Evolutionary conservation across 2,113 vertebrate species (phyloP).

Genomic region (Tenrec ecaudatus): DNA sequence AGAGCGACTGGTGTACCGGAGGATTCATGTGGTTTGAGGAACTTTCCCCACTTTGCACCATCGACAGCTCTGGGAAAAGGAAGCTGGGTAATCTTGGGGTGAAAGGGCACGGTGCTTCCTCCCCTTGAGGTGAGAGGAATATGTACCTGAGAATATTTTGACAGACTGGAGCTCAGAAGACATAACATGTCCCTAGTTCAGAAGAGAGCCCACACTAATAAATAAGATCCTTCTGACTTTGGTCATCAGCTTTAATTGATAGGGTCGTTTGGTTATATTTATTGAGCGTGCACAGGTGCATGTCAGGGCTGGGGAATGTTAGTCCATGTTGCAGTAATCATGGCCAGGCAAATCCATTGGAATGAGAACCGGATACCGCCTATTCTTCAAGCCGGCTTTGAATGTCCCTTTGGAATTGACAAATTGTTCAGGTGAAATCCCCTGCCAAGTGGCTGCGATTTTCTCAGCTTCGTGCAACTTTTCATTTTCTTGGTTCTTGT

Average conservation of each 20-base stretch:
- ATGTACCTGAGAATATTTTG: not conserved
- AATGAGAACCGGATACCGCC: conserved; percentile 75
- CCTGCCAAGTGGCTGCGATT: conserved; percentile 80
- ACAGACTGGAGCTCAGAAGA: conserved; percentile 37
- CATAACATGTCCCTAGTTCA: not conserved
- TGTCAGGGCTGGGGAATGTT: not conserved
- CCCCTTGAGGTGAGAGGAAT: not conserved
- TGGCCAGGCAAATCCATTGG: conserved; percentile 49
- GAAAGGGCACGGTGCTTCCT: not conserved
- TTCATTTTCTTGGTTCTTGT: conserved; percentile 80
- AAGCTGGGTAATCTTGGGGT: not conserved
- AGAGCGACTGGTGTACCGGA: not conserved
- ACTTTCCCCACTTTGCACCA: not conserved
- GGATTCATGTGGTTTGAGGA: not conserved
- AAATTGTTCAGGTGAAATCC: conserved; percentile 80
- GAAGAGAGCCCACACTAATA: conserved; percentile 34
- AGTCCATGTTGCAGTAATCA: conserved; percentile 74
- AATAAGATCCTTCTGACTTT: conserved; percentile 61
- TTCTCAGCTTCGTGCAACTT: conserved; percentile 75
- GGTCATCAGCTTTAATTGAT: conserved; percentile 63
- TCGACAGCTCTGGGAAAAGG: not conserved
- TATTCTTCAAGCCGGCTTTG: conserved; percentile 67
- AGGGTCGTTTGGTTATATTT: conserved; percentile 27
- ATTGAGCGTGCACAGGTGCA: conserved; percentile 73
- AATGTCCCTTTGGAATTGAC: conserved; percentile 77